Percentiles rank a stretch among this genome's conserved stretches.
phyloP scores from a whole-genome alignment of 2,797 vertebrate genomes.

The Sebastolobus altivelis region DNA sequence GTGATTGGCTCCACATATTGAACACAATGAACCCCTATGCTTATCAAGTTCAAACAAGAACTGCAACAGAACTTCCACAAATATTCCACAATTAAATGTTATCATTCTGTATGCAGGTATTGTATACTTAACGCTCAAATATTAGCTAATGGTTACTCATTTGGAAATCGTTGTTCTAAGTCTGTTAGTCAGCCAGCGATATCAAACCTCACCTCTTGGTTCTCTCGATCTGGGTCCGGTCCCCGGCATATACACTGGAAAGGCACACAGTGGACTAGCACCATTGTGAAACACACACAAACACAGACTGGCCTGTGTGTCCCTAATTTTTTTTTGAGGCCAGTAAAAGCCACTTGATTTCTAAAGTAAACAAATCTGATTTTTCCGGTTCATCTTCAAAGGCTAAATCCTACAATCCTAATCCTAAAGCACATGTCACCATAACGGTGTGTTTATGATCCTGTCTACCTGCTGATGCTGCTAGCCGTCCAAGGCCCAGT shows the following conservation, averaged over 20 bases:
- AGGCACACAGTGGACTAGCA: conserved; percentile 85
- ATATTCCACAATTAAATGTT: conserved; percentile 54
- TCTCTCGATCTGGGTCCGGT: conserved; percentile 74
- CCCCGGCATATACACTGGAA: conserved; percentile 87
- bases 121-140: conserved; percentile 42
- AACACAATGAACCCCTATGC: conserved; percentile 25
- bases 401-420: neutral
- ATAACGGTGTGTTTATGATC: conserved; percentile 25
- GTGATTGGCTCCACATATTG: conserved; percentile 26
- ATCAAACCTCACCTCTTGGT: conserved; percentile 85
- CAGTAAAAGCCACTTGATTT: conserved; percentile 33
- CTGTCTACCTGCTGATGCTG: conserved; percentile 43
- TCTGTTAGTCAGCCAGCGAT: conserved; percentile 23
- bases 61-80: conserved; percentile 41
- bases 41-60: conserved; percentile 65
- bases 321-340: conserved; percentile 10
- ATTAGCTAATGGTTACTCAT: conserved; percentile 47
- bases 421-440: conserved; percentile 2
- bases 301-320: conserved; percentile 33
- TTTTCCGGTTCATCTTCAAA: conserved; percentile 40
- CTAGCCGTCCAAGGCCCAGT: conserved; percentile 55
- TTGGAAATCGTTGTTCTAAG: conserved; percentile 9
- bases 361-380: conserved; percentile 36
- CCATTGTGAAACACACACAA: conserved; percentile 77
- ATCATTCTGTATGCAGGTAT: conserved; percentile 22